phyloP scores from a whole-genome alignment of 2,797 vertebrate genomes.

The Hippopotamyrus pictus region DNA sequence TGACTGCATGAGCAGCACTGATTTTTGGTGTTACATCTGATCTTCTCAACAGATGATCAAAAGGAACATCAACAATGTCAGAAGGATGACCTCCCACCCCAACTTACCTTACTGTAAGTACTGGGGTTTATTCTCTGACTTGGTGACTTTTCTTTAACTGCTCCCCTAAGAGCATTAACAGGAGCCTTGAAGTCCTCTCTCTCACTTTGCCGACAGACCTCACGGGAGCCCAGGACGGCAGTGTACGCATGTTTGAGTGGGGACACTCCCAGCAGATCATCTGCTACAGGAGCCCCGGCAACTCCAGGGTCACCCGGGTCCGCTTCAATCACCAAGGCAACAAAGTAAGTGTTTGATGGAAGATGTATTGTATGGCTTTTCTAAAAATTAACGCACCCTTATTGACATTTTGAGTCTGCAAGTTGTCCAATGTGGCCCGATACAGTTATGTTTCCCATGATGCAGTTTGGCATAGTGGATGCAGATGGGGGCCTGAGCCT shows the following conservation, averaged over 20 bases:
- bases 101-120: constrained; percentile 96
- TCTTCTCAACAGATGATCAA: constrained; percentile 79
- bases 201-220: constrained; percentile 65
- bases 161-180: background rate
- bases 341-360: constrained; percentile 50
- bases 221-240: constrained; percentile 94
- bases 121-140: background rate
- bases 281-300: constrained; percentile 88
- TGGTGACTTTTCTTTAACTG: background rate
- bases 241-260: constrained; percentile 98
- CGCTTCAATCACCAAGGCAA: constrained; percentile 97
- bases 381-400: background rate
- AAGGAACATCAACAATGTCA: constrained; percentile 89
- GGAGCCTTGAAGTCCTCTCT: background rate
- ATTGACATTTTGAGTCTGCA: background rate
- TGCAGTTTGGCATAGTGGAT: constrained; percentile 90
- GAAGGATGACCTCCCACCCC: constrained; percentile 97
- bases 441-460: constrained; percentile 29
- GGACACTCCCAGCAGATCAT: constrained; percentile 95
- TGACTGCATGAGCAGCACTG: background rate
- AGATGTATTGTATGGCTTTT: background rate
- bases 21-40: background rate
- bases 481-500: constrained; percentile 91
- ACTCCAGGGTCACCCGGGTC: constrained; percentile 89
- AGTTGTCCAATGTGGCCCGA: background rate